Evolutionary conservation across 2,113 vertebrate genomes (phyloP).

Genomic region (Istiophorus platypterus): DNA sequence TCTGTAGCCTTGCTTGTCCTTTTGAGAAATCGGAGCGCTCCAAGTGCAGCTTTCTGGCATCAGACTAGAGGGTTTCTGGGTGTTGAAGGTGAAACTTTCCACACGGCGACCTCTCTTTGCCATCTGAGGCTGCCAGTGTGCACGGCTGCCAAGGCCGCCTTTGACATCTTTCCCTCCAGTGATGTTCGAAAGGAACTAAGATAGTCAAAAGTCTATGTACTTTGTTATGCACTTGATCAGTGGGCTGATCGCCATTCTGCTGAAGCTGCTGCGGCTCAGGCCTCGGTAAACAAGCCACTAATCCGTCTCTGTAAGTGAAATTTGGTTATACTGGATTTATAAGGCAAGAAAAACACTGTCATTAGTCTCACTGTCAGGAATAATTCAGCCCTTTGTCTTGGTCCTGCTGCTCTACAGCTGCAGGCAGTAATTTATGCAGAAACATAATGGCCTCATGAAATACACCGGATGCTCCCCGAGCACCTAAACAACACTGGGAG

Average conservation of each 20-base stretch:
- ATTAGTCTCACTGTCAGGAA: constrained; percentile 57
- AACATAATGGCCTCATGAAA: constrained; percentile 49
- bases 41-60: background rate
- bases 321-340: constrained; percentile 38
- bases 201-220: background rate
- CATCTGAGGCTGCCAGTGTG: background rate
- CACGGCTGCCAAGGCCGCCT: background rate
- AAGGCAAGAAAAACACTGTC: constrained; percentile 34
- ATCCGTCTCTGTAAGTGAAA: constrained; percentile 45
- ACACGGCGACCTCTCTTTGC: background rate
- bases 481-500: constrained; percentile 28
- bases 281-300: constrained; percentile 31
- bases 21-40: background rate
- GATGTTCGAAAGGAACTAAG: constrained; percentile 9
- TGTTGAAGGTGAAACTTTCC: constrained; percentile 5
- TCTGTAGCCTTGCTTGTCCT: background rate
- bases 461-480: constrained; percentile 27
- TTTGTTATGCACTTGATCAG: constrained; percentile 19
- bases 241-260: background rate
- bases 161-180: constrained; percentile 9
- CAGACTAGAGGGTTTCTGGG: background rate
- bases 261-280: constrained; percentile 7
- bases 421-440: constrained; percentile 43
- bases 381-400: constrained; percentile 43
- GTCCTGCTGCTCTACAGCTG: constrained; percentile 51